phyloP scores from a whole-genome alignment of 2,888 invertebrate species.

The Aphidoletes aphidimyza region DNA sequence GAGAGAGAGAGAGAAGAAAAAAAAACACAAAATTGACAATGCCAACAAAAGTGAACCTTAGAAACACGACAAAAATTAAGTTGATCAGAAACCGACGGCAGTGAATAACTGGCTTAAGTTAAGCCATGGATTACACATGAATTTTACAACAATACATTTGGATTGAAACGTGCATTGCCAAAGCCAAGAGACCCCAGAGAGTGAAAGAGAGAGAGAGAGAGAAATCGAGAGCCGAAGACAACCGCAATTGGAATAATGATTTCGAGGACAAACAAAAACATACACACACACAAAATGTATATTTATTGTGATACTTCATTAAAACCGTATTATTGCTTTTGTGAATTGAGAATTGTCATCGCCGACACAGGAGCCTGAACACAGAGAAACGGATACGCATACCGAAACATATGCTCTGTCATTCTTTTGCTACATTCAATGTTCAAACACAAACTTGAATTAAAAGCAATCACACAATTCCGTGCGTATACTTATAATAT shows the following conservation, averaged over 20 bases:
- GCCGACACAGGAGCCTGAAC: background rate
- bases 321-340: slow-evolving; percentile 54
- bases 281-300: slow-evolving; percentile 4
- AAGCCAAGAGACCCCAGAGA: too few species aligned
- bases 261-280: slow-evolving; percentile 49
- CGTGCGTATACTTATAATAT: background rate
- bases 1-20: background rate
- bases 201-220: slow-evolving; percentile 10
- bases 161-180: slow-evolving; percentile 7
- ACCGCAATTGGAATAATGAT: slow-evolving; percentile 48
- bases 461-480: background rate
- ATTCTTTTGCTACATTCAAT: background rate
- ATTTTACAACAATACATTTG: slow-evolving; percentile 35
- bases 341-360: slow-evolving; percentile 53
- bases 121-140: slow-evolving; percentile 41
- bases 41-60: background rate
- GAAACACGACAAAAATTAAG: slow-evolving; percentile 7
- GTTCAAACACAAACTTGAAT: background rate
- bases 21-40: background rate
- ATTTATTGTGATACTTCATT: slow-evolving; percentile 53
- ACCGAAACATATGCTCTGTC: slow-evolving; percentile 1
- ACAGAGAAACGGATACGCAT: background rate
- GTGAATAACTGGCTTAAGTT: slow-evolving; percentile 44
- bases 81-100: background rate
- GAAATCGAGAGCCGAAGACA: background rate